Conservation (phyloP, 2,888 invertebrate genomes). For the Tromatobia lineatoria region DNA sequence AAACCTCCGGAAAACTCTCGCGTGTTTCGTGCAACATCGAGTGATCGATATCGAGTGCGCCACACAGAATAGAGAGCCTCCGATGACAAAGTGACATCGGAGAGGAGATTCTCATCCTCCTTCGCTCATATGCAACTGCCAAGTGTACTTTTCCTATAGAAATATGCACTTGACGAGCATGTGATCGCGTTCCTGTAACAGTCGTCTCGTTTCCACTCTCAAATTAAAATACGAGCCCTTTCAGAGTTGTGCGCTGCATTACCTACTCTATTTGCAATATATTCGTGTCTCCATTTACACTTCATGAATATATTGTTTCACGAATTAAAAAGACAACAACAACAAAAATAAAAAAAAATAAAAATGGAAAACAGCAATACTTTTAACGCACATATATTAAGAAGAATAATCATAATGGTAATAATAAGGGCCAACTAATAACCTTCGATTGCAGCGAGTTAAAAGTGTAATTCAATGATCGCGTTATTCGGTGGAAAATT, state of each 20-base stretch:
- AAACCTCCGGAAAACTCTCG: constrained; percentile 40
- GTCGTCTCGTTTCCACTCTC: constrained; percentile 18
- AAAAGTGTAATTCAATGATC: constrained; percentile 21
- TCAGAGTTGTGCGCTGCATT: constrained; percentile 6
- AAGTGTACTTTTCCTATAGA: background rate
- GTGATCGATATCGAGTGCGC: constrained; percentile 55
- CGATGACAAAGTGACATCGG: constrained; percentile 66
- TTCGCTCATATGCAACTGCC: background rate
- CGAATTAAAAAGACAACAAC: background rate
- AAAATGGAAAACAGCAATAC: constrained; percentile 4
- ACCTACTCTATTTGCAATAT: constrained; percentile 23
- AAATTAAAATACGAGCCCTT: constrained; percentile 40
- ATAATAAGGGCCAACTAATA: constrained; percentile 1
- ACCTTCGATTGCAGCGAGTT: background rate
- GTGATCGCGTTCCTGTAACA: constrained; percentile 2
- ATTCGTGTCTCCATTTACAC: constrained; percentile 39
- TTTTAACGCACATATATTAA: constrained; percentile 7
- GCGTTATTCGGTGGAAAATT: constrained; percentile 41
- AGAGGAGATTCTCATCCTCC: constrained; percentile 27
- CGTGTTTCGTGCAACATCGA: constrained; percentile 23
- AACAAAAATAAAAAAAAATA: background rate
- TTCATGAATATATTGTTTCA: constrained; percentile 34
- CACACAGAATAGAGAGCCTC: constrained; percentile 38
- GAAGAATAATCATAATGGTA: background rate
- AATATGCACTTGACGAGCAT: background rate